These are phyloP conservation scores for Oncorhynchus gorbuscha DNA, from an alignment of 2,113 vertebrate species.

Conservation along the genomic window DNA sequence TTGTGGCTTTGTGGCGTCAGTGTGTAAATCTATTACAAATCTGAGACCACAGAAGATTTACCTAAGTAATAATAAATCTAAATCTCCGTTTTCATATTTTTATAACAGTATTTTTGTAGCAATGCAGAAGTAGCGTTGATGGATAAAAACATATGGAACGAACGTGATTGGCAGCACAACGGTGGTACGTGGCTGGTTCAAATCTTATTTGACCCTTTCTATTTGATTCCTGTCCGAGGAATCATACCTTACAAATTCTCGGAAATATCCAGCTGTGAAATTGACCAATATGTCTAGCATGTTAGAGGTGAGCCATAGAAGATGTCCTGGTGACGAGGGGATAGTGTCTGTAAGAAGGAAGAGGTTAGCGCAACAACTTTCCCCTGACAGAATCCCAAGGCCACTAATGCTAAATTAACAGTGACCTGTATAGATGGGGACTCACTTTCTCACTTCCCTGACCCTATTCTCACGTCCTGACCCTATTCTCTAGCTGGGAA, in stretches of 20 bases:
- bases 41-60: not conserved
- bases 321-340: slow-evolving; percentile 32
- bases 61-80: not conserved
- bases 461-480: too few species aligned
- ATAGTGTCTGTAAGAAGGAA: slow-evolving; percentile 34
- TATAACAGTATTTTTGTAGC: not conserved
- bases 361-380: slow-evolving; percentile 37
- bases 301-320: slow-evolving; percentile 36
- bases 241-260: slow-evolving; percentile 39
- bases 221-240: slow-evolving; percentile 50
- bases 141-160: slow-evolving; percentile 30
- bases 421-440: slow-evolving; percentile 31
- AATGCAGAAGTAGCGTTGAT: not conserved
- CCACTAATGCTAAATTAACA: slow-evolving; percentile 44
- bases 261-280: slow-evolving; percentile 60
- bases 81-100: not conserved
- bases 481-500: not conserved
- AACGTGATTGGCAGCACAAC: slow-evolving; percentile 22
- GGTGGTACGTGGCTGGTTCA: slow-evolving; percentile 28
- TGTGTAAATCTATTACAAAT: slow-evolving; percentile 17
- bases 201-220: not conserved
- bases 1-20: not conserved
- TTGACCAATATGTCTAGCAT: slow-evolving; percentile 50
- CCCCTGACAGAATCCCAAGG: slow-evolving; percentile 44
- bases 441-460: not conserved